These are phyloP conservation scores for Caenorhabditis virilis DNA, from an alignment of 2,888 invertebrate species.

Conservation along the genomic window DNA sequence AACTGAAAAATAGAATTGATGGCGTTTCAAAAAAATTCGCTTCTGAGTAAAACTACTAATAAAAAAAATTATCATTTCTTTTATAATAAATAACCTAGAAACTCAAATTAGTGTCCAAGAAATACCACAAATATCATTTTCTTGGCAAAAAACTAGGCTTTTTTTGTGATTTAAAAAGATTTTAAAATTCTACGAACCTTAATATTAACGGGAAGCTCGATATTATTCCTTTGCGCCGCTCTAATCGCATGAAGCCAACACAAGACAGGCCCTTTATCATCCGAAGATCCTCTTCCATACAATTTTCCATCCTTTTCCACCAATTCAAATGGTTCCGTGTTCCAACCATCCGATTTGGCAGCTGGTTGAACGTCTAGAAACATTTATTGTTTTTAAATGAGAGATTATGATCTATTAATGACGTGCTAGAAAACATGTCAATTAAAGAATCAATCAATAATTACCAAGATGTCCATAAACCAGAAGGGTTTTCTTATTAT, in stretches of 20 bases:
- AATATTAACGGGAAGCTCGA: constrained; percentile 76
- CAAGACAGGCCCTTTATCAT: constrained; percentile 81
- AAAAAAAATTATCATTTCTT: too few relatives aligned
- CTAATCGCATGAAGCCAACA: constrained; percentile 94
- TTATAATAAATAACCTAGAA: too few relatives aligned
- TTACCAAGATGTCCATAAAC: constrained; percentile 92
- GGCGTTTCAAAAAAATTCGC: too few relatives aligned
- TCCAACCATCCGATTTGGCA: constrained; percentile 78
- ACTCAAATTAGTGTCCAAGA: too few relatives aligned
- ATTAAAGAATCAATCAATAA: too few relatives aligned
- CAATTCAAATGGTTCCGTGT: constrained; percentile 88
- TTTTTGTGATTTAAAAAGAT: too few relatives aligned
- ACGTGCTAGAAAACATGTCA: too few relatives aligned
- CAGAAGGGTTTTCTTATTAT: constrained; percentile 86
- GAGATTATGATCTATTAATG: constrained; percentile 79
- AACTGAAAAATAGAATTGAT: constrained; percentile 73
- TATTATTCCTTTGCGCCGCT: constrained; percentile 80
- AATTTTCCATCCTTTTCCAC: constrained; percentile 85
- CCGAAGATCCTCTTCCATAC: constrained; percentile 87
- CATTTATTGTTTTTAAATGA: background rate
- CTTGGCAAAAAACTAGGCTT: too few relatives aligned
- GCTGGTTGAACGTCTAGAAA: constrained; percentile 53
- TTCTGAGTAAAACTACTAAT: too few relatives aligned
- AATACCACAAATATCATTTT: too few relatives aligned
- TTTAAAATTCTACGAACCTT: too few relatives aligned